Conservation (phyloP, 1,140 invertebrate genomes). For the Drosophila repletoides region DNA sequence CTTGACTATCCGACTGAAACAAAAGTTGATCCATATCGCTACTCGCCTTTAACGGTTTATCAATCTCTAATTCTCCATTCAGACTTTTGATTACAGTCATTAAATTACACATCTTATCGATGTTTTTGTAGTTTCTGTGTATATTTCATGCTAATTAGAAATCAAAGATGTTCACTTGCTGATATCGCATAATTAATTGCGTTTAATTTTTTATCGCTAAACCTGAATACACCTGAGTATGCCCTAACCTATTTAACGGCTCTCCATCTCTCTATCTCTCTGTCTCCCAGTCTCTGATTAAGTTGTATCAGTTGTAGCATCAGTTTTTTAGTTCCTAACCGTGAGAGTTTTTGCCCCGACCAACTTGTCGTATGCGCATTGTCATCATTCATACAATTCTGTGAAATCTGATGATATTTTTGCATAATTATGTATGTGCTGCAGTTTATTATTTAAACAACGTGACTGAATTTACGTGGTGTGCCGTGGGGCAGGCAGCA, state of each 20-base stretch:
- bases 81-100: constrained; percentile 38
- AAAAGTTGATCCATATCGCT: constrained; percentile 46
- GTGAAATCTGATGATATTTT: constrained; percentile 54
- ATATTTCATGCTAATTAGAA: constrained; percentile 78
- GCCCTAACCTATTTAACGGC: constrained; percentile 2
- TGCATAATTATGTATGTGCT: constrained; percentile 60
- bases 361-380: constrained; percentile 64
- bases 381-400: constrained; percentile 70
- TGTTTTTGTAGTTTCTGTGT: constrained; percentile 35
- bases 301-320: constrained; percentile 66
- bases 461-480: constrained; percentile 77
- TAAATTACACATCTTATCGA: constrained; percentile 67
- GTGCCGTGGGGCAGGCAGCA: constrained; percentile 31
- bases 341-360: constrained; percentile 25
- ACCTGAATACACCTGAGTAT: constrained; percentile 2
- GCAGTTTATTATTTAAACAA: constrained; percentile 78
- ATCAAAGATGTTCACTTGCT: constrained; percentile 50
- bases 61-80: constrained; percentile 17
- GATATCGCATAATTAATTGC: constrained; percentile 73
- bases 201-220: constrained; percentile 54
- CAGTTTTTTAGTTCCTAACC: constrained; percentile 46
- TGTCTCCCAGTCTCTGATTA: too few relatives aligned
- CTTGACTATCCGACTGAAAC: too few relatives aligned
- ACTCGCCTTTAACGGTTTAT: constrained; percentile 44
- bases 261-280: too few relatives aligned